A percentile compares a stretch with the other conserved stretches of the same genome.
Conservation (phyloP, 2,888 invertebrate species). For the Cantharis lateralis region DNA sequence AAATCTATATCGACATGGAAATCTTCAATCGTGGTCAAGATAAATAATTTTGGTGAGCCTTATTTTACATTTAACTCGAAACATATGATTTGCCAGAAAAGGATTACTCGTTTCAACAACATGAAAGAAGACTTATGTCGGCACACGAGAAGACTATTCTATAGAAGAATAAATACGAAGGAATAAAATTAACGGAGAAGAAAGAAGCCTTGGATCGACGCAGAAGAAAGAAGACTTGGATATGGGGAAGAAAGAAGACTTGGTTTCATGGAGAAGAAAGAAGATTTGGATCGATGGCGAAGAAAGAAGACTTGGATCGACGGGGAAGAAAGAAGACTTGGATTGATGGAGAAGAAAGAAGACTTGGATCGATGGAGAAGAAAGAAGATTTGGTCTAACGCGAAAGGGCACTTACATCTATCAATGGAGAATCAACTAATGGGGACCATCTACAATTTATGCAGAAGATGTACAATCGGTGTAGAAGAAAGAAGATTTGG, state of each 20-base stretch:
- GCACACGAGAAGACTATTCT: too few species aligned
- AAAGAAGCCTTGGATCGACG: background rate
- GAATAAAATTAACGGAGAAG: background rate
- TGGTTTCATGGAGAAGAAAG: background rate
- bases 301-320: background rate
- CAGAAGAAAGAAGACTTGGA: background rate
- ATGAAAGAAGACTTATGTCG: too few species aligned
- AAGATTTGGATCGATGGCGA: background rate
- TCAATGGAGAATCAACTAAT: background rate
- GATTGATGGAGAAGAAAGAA: background rate
- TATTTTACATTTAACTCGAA: background rate
- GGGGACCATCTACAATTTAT: background rate
- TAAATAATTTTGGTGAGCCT: background rate
- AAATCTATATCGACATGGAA: background rate
- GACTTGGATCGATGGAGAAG: background rate
- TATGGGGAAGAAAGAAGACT: background rate
- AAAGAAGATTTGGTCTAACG: background rate
- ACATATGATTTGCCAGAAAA: background rate
- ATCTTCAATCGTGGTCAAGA: background rate
- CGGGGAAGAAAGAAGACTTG: background rate
- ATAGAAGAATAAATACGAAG: too few species aligned
- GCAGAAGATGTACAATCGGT: background rate
- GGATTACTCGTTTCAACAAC: background rate
- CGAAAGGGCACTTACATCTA: background rate
- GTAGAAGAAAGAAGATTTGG: background rate